Percentiles rank a stretch among this genome's conserved stretches.
phyloP scores from a whole-genome alignment of 2,113 vertebrate species.

The Entosphenus tridentatus region DNA sequence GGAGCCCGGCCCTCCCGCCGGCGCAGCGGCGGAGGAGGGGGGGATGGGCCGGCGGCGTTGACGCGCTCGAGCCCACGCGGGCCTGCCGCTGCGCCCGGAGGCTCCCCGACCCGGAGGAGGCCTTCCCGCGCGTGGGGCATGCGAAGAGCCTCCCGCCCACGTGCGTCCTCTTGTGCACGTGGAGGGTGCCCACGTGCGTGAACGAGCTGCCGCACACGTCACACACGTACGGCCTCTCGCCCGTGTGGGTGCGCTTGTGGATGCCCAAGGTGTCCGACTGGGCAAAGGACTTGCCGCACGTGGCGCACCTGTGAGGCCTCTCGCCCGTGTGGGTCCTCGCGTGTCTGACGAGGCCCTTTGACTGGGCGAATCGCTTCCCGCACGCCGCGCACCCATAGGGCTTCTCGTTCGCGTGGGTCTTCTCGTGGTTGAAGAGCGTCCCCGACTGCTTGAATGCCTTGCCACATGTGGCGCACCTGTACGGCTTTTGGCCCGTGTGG shows the following conservation, averaged over 20 bases:
- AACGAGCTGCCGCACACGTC: constrained; percentile 17
- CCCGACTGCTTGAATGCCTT: neutral
- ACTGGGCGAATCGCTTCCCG: neutral
- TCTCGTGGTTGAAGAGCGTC: neutral
- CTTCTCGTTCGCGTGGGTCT: neutral
- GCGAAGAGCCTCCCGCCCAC: too few species aligned
- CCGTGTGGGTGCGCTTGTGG: constrained; percentile 1
- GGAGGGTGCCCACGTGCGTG: constrained; percentile 5
- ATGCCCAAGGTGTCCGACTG: neutral
- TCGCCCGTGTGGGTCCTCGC: neutral
- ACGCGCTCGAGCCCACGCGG: too few species aligned
- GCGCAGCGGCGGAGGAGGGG: too few species aligned
- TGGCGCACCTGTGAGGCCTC: neutral
- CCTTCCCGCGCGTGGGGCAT: too few species aligned
- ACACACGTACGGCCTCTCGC: neutral
- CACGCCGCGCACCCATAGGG: neutral
- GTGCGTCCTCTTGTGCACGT: too few species aligned
- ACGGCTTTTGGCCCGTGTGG: constrained; percentile 3
- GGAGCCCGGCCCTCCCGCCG: too few species aligned
- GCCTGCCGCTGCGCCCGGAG: too few species aligned
- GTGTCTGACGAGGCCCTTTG: constrained; percentile 1
- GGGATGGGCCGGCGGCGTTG: too few species aligned
- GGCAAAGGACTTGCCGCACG: constrained; percentile 1
- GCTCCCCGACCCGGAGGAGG: too few species aligned
- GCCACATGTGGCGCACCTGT: neutral